These are phyloP conservation scores for Euwallacea similis DNA, from an alignment of 1,140 invertebrate species.

Conservation along the genomic window DNA sequence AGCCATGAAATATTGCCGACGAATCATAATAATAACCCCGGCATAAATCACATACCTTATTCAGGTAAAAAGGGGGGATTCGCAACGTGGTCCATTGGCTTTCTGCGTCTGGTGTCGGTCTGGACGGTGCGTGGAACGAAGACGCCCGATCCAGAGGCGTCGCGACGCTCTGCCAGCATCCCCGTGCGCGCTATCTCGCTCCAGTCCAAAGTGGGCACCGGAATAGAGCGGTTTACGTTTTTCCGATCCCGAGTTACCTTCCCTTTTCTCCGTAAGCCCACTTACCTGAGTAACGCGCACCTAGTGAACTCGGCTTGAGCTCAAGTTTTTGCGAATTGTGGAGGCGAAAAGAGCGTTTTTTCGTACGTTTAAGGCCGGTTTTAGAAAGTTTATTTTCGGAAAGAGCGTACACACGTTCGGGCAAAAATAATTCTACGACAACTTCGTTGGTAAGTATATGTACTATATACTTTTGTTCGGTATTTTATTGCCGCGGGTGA, in stretches of 20 bases:
- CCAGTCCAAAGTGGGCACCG: conserved; percentile 38
- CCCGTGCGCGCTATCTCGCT: conserved; percentile 31
- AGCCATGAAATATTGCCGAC: conserved; percentile 25
- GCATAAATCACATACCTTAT: conserved; percentile 35
- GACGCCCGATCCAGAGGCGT: conserved; percentile 24
- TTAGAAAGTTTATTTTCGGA: conserved; percentile 35
- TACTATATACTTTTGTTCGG: conserved; percentile 15
- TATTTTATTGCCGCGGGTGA: conserved; percentile 6
- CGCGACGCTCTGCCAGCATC: conserved; percentile 36
- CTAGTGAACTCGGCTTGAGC: conserved; percentile 13
- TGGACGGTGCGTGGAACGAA: conserved; percentile 12
- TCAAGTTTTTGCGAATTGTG: neutral
- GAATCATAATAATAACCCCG: conserved; percentile 29
- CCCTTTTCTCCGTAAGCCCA: conserved; percentile 31
- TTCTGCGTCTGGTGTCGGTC: conserved; percentile 3
- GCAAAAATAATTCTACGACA: conserved; percentile 26
- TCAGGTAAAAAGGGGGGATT: conserved; percentile 24
- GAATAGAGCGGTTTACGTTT: conserved; percentile 34
- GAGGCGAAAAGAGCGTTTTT: conserved; percentile 7
- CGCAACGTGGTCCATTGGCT: conserved; percentile 2
- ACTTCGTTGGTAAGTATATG: conserved; percentile 16
- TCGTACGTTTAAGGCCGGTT: conserved; percentile 5
- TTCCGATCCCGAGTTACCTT: conserved; percentile 29
- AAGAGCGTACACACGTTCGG: conserved; percentile 8
- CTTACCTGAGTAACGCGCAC: conserved; percentile 34